These are phyloP conservation scores for Platerodrilus igneus DNA, from an alignment of 2,888 invertebrate species.

Conservation along the genomic window DNA sequence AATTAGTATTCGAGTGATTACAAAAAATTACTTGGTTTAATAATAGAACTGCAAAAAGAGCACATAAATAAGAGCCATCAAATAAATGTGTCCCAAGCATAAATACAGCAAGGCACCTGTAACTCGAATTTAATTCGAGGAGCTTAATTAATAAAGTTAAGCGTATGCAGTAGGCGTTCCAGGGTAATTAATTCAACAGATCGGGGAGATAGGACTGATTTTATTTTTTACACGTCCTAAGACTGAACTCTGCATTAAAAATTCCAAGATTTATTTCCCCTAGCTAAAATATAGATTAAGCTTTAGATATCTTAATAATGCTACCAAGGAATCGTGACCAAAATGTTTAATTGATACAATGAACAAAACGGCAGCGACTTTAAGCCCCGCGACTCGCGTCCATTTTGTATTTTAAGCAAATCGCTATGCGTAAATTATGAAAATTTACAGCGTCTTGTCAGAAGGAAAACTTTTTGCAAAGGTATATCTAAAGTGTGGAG, in stretches of 20 bases:
- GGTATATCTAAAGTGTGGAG: constrained; percentile 23
- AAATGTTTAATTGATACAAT: constrained; percentile 13
- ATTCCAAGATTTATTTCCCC: constrained; percentile 20
- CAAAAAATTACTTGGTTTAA: too few species aligned
- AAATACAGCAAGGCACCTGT: constrained; percentile 19
- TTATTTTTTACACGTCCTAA: constrained; percentile 25
- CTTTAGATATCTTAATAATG: constrained; percentile 22
- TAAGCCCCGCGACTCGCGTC: too few species aligned
- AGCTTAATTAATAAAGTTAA: constrained; percentile 25
- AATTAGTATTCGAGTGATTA: too few species aligned
- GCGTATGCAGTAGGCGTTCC: constrained; percentile 28
- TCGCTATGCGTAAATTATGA: constrained; percentile 10
- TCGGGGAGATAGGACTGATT: constrained; percentile 25
- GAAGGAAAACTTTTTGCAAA: constrained; percentile 9
- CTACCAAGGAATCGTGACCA: constrained; percentile 15
- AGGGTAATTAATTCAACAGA: constrained; percentile 29
- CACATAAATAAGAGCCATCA: constrained; percentile 16
- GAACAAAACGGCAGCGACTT: constrained; percentile 6
- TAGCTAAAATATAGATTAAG: constrained; percentile 21
- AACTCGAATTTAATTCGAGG: constrained; percentile 21
- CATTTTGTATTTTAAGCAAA: constrained; percentile 9
- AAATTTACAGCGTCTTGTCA: constrained; percentile 12
- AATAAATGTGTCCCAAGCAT: constrained; percentile 14
- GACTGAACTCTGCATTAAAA: constrained; percentile 22
- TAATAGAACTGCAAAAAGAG: too few species aligned